Percentiles rank a stretch among this genome's conserved stretches.
Conservation (phyloP, 2,888 invertebrate species). For the Gortyna flavago region DNA sequence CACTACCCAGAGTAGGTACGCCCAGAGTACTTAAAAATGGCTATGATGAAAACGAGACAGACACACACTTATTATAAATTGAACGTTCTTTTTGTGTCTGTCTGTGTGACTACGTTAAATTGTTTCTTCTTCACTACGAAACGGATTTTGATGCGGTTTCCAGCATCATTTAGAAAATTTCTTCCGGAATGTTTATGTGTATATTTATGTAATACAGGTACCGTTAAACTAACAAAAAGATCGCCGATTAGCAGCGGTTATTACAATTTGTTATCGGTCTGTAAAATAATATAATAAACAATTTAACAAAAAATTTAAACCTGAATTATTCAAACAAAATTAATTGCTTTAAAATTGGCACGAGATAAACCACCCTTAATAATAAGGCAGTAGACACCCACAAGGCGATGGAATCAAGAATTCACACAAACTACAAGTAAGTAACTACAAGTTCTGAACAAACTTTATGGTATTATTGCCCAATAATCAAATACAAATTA, state of each 20-base stretch:
- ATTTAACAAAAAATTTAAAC: not conserved
- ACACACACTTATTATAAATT: too few species aligned
- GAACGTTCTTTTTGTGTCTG: not conserved
- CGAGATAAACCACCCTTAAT: not conserved
- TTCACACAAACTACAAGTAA: too few species aligned
- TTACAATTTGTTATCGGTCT: not conserved
- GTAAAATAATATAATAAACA: too few species aligned
- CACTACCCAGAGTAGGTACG: too few species aligned
- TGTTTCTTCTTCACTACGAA: too few species aligned
- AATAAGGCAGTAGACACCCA: too few species aligned
- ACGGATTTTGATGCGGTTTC: not conserved
- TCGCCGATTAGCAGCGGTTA: not conserved
- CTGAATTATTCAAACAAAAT: not conserved
- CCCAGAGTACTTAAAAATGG: too few species aligned
- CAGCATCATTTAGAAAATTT: not conserved
- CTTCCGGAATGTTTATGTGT: not conserved
- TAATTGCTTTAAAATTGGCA: not conserved
- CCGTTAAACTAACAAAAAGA: not conserved
- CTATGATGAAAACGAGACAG: too few species aligned
- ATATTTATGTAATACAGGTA: not conserved
- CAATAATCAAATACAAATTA: too few species aligned
- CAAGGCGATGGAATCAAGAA: too few species aligned
- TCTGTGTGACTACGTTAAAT: not conserved
- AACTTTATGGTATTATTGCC: too few species aligned
- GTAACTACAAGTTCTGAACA: too few species aligned